Base-by-base conservation (phyloP, 2,888 invertebrate genomes). In the Lithophane leautieri region DNA sequence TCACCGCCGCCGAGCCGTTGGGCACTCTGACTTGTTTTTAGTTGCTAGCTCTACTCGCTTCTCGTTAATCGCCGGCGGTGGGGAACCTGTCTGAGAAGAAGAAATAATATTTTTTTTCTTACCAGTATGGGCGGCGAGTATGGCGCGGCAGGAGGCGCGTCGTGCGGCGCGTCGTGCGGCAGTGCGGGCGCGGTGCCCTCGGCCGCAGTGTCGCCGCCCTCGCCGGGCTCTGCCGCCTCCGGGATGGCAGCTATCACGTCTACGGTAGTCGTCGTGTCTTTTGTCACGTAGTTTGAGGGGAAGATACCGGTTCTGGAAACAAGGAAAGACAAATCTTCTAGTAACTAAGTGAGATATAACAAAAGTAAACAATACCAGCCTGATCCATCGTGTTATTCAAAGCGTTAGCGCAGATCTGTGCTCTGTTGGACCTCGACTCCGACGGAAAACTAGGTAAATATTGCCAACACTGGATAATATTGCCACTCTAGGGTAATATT, bases 281-380 rank as follows among this genome's bases (percentile, higher is more conserved):
- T 94, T 67, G 98, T 98, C 73, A 99, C 99, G 95, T 99, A 99
- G 97, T 99, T 99, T 3, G 99, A 99, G 0, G 99, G 99, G 95
- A 99, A 99, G 86, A 99, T 99, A 73, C 99, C 99, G 16, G 97
- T 97, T 82, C 98, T 97, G 88, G 0, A 34, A 54, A n/a, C 54
- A n/a, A 54, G 54, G n/a, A 7, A 11, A 34, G 4, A 16, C 3
- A 16, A 65, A 14, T 54, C 22, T 9, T 22, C 22, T 22, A 22
- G 52, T 0, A 6, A 0, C 4, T 16, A 47, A 16, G 4, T 16
- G 6, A 47, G 47, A 16, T 6, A 47, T 47, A 47, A 47, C 19
- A 50, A 19, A 50, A 50, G 50, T 16, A 16, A 14, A 47, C 16
- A 16, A 1, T 47, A 47, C 99, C 0, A 97, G n/a, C n/a, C n/a